phyloP scores from a whole-genome alignment of 2,888 invertebrate genomes.

The Hymenopus coronatus region DNA sequence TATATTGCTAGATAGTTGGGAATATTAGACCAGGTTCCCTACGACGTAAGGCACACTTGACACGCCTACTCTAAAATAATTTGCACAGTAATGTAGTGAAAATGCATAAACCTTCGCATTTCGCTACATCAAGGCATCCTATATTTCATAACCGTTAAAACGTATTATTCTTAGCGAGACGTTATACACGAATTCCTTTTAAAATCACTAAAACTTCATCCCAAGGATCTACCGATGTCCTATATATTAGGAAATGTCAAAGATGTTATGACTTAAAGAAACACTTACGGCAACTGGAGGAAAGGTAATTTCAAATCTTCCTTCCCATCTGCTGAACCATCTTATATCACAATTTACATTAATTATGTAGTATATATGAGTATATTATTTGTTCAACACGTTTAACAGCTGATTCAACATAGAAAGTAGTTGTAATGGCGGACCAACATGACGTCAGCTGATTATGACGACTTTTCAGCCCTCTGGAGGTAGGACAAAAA shows the following conservation, averaged over 20 bases:
- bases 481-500: conserved; percentile 14
- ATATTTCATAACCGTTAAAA: not conserved
- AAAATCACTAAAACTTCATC: not conserved
- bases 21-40: not conserved
- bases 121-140: not conserved
- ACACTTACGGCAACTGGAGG: not conserved
- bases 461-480: conserved; percentile 18
- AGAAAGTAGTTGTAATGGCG: conserved; percentile 31
- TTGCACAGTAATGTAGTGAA: not conserved
- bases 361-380: not conserved
- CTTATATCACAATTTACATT: conserved; percentile 1
- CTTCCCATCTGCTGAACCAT: conserved; percentile 7
- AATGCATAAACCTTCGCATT: not conserved
- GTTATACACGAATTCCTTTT: not conserved
- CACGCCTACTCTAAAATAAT: conserved; percentile 12
- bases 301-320: not conserved
- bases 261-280: not conserved
- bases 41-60: not conserved
- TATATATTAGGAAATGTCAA: conserved; percentile 27
- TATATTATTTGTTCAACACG: conserved; percentile 26
- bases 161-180: not conserved
- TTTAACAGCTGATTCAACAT: conserved; percentile 37
- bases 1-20: no score
- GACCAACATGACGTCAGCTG: conserved; percentile 33
- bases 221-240: conserved; percentile 28